A percentile compares a stretch with the other conserved stretches of the same genome.
Evolutionary conservation across 2,113 vertebrate species (phyloP).

Genomic region (Lepus timidus): DNA sequence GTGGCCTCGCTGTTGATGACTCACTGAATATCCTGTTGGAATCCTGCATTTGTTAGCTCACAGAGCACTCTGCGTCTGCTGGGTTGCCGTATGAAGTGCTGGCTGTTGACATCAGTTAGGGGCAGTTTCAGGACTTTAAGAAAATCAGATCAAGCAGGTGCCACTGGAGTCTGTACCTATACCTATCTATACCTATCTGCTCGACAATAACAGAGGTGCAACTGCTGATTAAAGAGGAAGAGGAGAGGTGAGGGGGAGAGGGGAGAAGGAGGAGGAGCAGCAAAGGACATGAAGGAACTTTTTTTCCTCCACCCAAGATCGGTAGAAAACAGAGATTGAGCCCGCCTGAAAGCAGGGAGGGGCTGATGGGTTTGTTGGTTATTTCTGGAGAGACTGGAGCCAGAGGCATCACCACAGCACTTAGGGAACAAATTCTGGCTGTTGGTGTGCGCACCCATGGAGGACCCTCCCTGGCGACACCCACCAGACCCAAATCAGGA

Average conservation of each 20-base stretch:
- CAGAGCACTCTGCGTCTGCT: background rate
- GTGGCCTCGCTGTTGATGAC: background rate
- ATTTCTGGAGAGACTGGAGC: background rate
- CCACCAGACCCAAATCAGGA: background rate
- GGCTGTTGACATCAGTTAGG: background rate
- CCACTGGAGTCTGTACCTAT: background rate
- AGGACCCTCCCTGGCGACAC: background rate
- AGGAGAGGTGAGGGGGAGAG: background rate
- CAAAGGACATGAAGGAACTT: background rate
- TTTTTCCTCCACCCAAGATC: background rate
- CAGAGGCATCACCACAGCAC: accelerated
- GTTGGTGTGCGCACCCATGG: background rate
- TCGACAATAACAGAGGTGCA: background rate
- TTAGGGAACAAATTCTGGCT: background rate
- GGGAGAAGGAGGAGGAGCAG: background rate
- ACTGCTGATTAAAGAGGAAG: background rate
- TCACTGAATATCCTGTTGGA: background rate
- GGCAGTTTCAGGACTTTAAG: background rate
- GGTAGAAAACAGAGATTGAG: background rate
- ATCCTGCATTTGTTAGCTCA: background rate
- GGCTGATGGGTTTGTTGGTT: background rate
- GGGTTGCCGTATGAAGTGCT: background rate
- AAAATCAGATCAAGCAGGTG: background rate
- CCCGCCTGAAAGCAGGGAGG: background rate
- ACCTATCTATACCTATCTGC: background rate